Evolutionary conservation across 2,888 invertebrate species (phyloP).

Genomic region (Choristoneura rosaceana): DNA sequence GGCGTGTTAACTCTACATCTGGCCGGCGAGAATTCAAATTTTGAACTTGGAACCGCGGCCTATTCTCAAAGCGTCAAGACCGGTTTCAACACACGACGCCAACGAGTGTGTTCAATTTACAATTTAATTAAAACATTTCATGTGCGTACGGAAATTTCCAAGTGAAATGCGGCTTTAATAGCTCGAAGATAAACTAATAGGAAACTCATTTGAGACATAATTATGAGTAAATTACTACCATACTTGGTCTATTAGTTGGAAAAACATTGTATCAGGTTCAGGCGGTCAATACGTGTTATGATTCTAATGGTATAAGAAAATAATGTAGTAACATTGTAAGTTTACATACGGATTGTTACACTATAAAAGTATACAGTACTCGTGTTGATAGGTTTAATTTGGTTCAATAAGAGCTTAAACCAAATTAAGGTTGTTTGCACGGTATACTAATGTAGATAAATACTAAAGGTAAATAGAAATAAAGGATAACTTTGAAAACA

Average conservation of each 20-base stretch:
- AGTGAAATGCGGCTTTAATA: slow-evolving; percentile 68
- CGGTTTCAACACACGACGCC: slow-evolving; percentile 17
- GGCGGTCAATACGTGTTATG: slow-evolving; percentile 8
- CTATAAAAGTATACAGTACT: not conserved
- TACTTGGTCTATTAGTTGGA: slow-evolving; percentile 18
- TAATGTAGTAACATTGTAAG: slow-evolving; percentile 1
- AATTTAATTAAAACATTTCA: slow-evolving; percentile 54
- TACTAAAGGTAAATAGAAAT: not conserved
- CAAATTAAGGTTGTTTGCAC: not conserved
- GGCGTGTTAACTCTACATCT: slow-evolving; percentile 29
- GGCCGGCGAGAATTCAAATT: slow-evolving; percentile 24
- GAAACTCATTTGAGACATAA: slow-evolving; percentile 65
- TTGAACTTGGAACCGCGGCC: slow-evolving; percentile 22
- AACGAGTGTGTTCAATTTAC: slow-evolving; percentile 48
- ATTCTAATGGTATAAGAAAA: not conserved
- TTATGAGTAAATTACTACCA: slow-evolving; percentile 55
- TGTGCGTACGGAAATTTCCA: slow-evolving; percentile 68
- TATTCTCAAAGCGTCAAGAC: slow-evolving; percentile 23
- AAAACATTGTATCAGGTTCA: slow-evolving; percentile 24
- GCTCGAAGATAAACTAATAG: slow-evolving; percentile 75
- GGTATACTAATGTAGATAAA: slow-evolving; percentile 6
- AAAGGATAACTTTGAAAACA: slow-evolving; percentile 10
- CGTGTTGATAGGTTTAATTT: too few species aligned
- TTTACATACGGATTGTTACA: not conserved
- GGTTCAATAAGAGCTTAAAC: not conserved